A percentile compares a stretch with the other conserved stretches of the same genome.
phyloP scores from a whole-genome alignment of 2,888 invertebrate genomes.

The Tiliacea aurago region DNA sequence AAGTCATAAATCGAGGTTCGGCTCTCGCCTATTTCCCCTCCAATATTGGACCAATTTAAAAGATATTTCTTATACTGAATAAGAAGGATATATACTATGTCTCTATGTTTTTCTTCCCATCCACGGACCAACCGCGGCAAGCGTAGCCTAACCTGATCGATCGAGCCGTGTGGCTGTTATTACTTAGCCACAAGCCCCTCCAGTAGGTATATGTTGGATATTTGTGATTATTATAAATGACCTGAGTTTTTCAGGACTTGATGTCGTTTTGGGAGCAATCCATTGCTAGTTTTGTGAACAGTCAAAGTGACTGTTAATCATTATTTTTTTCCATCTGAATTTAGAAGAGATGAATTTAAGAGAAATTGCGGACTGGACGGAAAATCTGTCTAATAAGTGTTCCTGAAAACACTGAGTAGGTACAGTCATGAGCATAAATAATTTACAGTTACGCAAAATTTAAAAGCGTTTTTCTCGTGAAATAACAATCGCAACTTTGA shows the following conservation, averaged over 20 bases:
- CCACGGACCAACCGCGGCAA: too few relatives aligned
- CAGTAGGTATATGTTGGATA: not conserved
- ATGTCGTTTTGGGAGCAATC: not conserved
- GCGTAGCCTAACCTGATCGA: too few relatives aligned
- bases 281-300: not conserved
- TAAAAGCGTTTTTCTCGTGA: not conserved
- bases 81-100: too few relatives aligned
- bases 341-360: too few relatives aligned
- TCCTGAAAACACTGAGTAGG: not conserved
- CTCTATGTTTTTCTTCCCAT: too few relatives aligned
- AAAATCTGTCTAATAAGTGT: not conserved
- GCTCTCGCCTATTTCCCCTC: too few relatives aligned
- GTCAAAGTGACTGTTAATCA: not conserved
- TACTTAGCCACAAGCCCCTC: too few relatives aligned
- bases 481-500: not conserved
- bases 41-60: too few relatives aligned
- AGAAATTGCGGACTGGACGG: not conserved
- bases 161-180: too few relatives aligned
- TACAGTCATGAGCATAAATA: not conserved
- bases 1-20: too few relatives aligned
- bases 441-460: not conserved
- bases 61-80: too few relatives aligned
- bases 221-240: constrained; percentile 14
- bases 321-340: too few relatives aligned
- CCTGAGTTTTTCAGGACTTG: not conserved